Evolutionary conservation across 2,113 vertebrate species (phyloP).

Genomic region (Maylandia zebra): DNA sequence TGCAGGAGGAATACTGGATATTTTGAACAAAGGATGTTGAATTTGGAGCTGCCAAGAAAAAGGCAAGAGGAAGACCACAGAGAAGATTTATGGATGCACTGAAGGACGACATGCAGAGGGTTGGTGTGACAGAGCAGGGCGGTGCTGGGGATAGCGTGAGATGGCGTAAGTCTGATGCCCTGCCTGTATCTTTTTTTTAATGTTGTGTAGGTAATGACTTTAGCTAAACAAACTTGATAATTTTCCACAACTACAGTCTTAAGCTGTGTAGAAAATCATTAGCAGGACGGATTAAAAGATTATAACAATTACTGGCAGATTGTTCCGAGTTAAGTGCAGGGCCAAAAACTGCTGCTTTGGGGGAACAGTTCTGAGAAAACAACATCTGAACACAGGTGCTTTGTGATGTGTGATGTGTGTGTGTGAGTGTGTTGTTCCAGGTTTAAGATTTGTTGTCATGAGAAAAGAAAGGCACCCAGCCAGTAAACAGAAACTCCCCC

Average conservation of each 20-base stretch:
- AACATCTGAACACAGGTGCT: constrained; percentile 45
- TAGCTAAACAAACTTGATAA: background rate
- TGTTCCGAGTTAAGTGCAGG: background rate
- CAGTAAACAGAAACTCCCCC: constrained; percentile 43
- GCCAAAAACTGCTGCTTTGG: constrained; percentile 5
- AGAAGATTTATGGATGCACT: background rate
- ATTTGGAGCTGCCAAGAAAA: background rate
- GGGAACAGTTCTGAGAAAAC: constrained; percentile 30
- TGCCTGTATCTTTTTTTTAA: background rate
- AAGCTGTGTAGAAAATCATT: background rate
- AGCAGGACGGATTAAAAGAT: background rate
- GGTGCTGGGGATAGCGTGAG: background rate
- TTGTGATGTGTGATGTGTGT: background rate
- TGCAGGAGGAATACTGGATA: background rate
- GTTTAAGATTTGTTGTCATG: constrained; percentile 48
- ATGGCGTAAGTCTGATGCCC: background rate
- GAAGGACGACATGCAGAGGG: background rate
- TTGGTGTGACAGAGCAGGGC: background rate
- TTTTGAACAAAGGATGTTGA: background rate
- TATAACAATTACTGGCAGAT: background rate
- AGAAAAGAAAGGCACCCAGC: constrained; percentile 23
- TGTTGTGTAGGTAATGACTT: background rate
- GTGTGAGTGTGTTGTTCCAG: constrained; percentile 17
- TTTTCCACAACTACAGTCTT: background rate
- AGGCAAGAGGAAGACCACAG: background rate